Evolutionary conservation across 2,113 vertebrate genomes (phyloP), one percentile per base, ranked within the genome.

Genomic region (Podarcis cretensis): DNA sequence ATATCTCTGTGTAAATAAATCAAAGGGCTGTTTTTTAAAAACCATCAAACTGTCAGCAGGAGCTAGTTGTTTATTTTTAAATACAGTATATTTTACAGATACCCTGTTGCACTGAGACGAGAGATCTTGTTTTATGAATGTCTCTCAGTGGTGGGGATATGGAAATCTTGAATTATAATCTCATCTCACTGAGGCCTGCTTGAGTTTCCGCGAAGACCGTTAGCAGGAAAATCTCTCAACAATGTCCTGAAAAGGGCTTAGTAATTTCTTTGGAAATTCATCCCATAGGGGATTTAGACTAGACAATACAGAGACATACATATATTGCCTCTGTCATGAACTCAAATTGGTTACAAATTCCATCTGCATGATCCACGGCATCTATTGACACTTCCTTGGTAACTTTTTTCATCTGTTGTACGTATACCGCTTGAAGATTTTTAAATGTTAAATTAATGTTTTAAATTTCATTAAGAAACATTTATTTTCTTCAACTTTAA

Each of bases 51-150:
- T 27, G 30, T 7, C 18, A 86, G 71, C 43, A 86, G 79, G 48
- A 57, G 16, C 71, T 27, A 71, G 14, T 63, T 75, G 77, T 69
- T 65, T 91, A 63, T 68, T 83, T 86, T 83, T 80, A 87, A 30
- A 75, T 2, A 3, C 48, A 54, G 48, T 54, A 43, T 30, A 79
- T 91, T 66, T 48, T 85, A 84, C 75, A 80, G 88, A 21, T 69
- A 90, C 79, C 81, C 75, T n/a, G 48, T 32, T n/a, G 43, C 69
- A 80, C 32, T 90, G 30, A 89, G 81, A 92, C 37, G 87, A 87
- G 77, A 66, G 37, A 82, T 82, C 71, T 57, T 82, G 40, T 90
- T 90, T 81, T 30, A 86, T 81, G 71, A 76, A 59, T 30, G 9
- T 86, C 91, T 82, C 77, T 87, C 89, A 10, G 80, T 48, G 48